Evolutionary conservation across 2,888 invertebrate genomes (phyloP).

Genomic region (Leptarthrus brevirostris): DNA sequence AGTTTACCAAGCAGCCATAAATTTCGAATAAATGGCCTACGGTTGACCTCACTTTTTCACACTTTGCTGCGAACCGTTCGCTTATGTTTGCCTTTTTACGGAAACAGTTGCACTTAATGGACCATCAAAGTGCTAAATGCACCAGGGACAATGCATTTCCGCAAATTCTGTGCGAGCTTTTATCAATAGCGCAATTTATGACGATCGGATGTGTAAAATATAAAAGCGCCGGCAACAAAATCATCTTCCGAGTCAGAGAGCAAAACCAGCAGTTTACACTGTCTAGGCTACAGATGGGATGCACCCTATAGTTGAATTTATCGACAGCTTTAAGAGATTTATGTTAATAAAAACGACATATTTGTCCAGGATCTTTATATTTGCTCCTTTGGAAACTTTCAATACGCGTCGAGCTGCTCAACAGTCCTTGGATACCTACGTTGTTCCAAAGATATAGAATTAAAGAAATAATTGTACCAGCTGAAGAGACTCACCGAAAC

Average conservation of each 20-base stretch:
- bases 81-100: slow-evolving; percentile 28
- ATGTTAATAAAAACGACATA: neutral
- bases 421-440: too few relatives aligned
- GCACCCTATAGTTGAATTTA: neutral
- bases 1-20: slow-evolving; percentile 46
- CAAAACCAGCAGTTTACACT: neutral
- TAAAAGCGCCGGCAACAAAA: slow-evolving; percentile 21
- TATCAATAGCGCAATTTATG: slow-evolving; percentile 37
- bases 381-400: neutral
- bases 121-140: slow-evolving; percentile 45
- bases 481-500: slow-evolving; percentile 22
- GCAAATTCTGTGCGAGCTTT: slow-evolving; percentile 34
- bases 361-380: neutral
- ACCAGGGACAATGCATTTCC: slow-evolving; percentile 46
- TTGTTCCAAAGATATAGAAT: neutral
- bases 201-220: slow-evolving; percentile 39
- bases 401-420: neutral
- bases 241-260: slow-evolving; percentile 19
- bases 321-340: neutral
- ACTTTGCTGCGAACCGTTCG: slow-evolving; percentile 23
- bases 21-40: slow-evolving; percentile 50
- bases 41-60: slow-evolving; percentile 52
- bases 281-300: too few relatives aligned
- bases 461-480: neutral
- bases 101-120: slow-evolving; percentile 45